Percentiles rank a stretch among this genome's conserved stretches.
These are phyloP conservation scores for Pristionchus fissidentatus DNA, from an alignment of 2,888 invertebrate genomes.

Conservation along the genomic window DNA sequence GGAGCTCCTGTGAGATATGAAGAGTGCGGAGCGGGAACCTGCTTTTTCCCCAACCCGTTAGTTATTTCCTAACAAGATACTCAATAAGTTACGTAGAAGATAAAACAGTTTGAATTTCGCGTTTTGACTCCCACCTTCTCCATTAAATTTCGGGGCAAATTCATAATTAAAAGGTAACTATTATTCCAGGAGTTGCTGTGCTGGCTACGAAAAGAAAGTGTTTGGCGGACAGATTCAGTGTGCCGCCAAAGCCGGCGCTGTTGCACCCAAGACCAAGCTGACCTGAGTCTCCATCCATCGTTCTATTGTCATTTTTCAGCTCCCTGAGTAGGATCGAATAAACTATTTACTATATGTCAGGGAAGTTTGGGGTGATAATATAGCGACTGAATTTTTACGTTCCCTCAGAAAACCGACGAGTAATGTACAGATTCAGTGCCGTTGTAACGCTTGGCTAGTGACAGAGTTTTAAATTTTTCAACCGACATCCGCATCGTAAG, in stretches of 20 bases:
- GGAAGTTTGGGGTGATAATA: background rate
- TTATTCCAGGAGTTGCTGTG: background rate
- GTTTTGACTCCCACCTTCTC: no score
- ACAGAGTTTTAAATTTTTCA: background rate
- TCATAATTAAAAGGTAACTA: background rate
- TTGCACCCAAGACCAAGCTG: background rate
- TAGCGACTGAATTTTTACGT: background rate
- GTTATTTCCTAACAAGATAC: background rate
- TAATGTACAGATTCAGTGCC: no score
- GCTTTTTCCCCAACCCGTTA: background rate
- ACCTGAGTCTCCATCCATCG: no score
- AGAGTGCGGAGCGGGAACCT: background rate
- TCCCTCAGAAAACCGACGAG: no score
- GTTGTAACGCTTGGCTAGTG: no score
- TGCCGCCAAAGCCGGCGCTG: background rate
- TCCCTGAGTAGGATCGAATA: background rate
- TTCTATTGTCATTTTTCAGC: no score
- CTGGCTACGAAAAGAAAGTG: background rate
- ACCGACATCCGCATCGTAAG: no score
- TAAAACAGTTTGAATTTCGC: background rate
- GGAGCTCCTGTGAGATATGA: conserved; percentile 6
- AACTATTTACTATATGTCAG: background rate
- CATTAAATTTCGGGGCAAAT: no score
- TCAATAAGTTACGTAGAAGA: background rate
- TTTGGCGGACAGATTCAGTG: background rate